Evolutionary conservation across 1,140 invertebrate genomes (phyloP), one percentile per base, ranked within the genome.

Genomic region (Goniozus legneri): DNA sequence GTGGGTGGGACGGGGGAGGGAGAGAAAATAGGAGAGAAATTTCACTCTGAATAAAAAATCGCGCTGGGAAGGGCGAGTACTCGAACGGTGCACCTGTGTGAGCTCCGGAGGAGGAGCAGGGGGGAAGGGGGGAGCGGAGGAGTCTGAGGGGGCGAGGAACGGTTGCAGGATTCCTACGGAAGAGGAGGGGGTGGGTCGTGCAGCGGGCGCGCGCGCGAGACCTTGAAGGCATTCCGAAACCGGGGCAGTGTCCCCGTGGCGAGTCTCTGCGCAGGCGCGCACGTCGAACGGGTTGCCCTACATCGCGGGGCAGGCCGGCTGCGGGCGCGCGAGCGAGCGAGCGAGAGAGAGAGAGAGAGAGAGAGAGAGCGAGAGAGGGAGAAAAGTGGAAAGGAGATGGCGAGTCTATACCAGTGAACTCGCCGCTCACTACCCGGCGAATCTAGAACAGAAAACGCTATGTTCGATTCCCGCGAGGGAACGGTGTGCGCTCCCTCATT

Each of bases 221-320:
- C 67, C 67, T 71, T 69, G 67, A 71, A 69, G 68, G 60, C 59
- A 65, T 65, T 64, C n/a, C 44, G 62, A 67, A 71, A 71, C 62
- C 65, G 56, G 68, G 59, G 60, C 67, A 71, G 62, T 69, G 65
- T 58, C 64, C 59, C 52, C 54, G 50, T 51, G 43, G 54, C 60
- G 52, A 47, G 40, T 33, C 49, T 44, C 15, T 50, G 53, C 62
- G 54, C 59, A 58, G 34, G 41, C 62, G 61, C 60, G 46, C 34
- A 50, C 39, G 52, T 48, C 60, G 57, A 58, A 52, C 60, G 57
- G 58, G 54, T 56, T 69, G 65, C 38, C 66, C 67, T 69, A 70
- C 61, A 69, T 70, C 50, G n/a, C n/a, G 49, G 37, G 54, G 55
- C 48, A 24, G 50, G 52, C 40, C 43, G 43, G 41, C 47, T 42